Evolutionary conservation across 2,113 vertebrate genomes (phyloP).

Genomic region (Halichoeres trimaculatus): DNA sequence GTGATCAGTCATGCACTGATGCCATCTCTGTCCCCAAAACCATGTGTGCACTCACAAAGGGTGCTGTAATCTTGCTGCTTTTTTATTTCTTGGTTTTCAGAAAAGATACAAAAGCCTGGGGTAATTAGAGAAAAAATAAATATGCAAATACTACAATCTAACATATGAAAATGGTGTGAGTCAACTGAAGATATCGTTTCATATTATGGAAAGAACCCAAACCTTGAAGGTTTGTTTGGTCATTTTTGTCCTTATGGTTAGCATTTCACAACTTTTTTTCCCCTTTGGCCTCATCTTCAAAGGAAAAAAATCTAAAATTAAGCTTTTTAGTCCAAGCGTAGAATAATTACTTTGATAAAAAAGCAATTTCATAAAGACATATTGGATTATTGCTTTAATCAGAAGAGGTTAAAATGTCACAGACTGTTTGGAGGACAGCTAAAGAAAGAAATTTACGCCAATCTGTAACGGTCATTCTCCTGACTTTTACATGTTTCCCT

Average conservation of each 20-base stretch:
- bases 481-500: slow-evolving; percentile 56
- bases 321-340: too few species aligned
- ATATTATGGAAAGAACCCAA: too few species aligned
- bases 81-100: slow-evolving; percentile 22
- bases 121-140: background rate
- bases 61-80: slow-evolving; percentile 32
- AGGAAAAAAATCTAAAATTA: too few species aligned
- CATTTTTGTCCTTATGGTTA: background rate
- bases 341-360: too few species aligned
- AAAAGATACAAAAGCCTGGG: slow-evolving; percentile 35
- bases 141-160: background rate
- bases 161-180: background rate
- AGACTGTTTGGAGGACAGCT: slow-evolving; percentile 18
- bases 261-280: background rate
- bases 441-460: slow-evolving; percentile 33
- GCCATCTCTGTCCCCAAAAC: slow-evolving; percentile 58
- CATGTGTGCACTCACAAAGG: slow-evolving; percentile 47
- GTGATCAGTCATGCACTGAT: slow-evolving; percentile 77
- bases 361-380: background rate
- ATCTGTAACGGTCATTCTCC: slow-evolving; percentile 55
- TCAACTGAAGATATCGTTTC: background rate
- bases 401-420: slow-evolving; percentile 1
- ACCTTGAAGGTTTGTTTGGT: too few species aligned
- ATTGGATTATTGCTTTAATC: background rate
- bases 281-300: too few species aligned